These are phyloP conservation scores for Sphecodes monilicornis DNA, from an alignment of 2,888 invertebrate genomes.

Conservation along the genomic window DNA sequence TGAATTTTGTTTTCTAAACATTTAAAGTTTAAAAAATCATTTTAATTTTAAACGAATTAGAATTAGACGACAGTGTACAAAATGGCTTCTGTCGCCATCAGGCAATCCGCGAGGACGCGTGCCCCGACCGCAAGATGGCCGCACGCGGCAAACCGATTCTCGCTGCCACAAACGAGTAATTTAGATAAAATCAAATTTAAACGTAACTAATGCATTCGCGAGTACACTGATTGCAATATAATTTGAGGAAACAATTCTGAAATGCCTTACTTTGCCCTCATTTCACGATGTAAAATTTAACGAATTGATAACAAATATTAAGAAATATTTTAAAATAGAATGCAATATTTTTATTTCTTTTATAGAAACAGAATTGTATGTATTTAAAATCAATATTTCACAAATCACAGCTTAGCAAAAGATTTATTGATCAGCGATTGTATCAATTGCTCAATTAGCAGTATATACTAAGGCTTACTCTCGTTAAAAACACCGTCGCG, in stretches of 20 bases:
- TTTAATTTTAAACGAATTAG: too few species aligned
- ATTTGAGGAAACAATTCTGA: background rate
- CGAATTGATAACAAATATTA: constrained; percentile 21
- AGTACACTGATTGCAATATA: background rate
- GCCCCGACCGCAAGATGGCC: too few species aligned
- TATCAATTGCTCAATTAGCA: constrained; percentile 30
- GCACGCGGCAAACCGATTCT: too few species aligned
- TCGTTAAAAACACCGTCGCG: constrained; percentile 3
- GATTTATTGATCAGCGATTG: constrained; percentile 35
- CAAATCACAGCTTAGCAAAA: constrained; percentile 6
- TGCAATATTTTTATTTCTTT: background rate
- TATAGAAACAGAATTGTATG: background rate
- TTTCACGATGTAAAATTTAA: background rate
- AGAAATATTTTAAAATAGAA: background rate
- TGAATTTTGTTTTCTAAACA: background rate
- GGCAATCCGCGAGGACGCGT: too few species aligned
- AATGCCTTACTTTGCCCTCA: background rate
- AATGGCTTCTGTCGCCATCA: too few species aligned
- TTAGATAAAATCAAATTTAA: too few species aligned
- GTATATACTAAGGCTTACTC: constrained; percentile 36
- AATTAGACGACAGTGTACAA: too few species aligned
- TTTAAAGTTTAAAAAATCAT: too few species aligned
- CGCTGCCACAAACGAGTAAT: too few species aligned
- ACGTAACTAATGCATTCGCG: background rate
- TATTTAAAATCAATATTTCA: constrained; percentile 28